phyloP scores from a whole-genome alignment of 2,113 vertebrate genomes.

The Osmerus eperlanus region DNA sequence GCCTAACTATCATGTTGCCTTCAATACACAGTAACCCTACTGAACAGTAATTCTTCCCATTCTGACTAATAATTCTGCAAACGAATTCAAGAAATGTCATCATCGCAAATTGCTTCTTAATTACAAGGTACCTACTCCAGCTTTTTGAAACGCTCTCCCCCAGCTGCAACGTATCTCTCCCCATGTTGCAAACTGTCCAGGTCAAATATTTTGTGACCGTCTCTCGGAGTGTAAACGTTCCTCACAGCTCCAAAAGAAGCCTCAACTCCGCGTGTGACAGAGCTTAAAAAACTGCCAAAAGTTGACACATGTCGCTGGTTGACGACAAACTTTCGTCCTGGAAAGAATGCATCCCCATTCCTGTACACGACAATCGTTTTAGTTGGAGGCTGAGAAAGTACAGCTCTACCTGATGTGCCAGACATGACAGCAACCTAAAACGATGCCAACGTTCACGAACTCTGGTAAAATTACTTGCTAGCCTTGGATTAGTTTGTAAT shows the following conservation, averaged over 20 bases:
- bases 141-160: conserved; percentile 71
- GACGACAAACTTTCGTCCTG: conserved; percentile 67
- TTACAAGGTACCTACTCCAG: conserved; percentile 68
- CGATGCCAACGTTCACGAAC: not conserved
- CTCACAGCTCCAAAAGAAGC: conserved; percentile 72
- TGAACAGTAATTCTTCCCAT: not conserved
- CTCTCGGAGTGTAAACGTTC: conserved; percentile 66
- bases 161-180: conserved; percentile 71
- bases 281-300: conserved; percentile 71
- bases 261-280: conserved; percentile 56
- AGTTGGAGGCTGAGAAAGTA: conserved; percentile 49
- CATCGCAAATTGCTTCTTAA: not conserved
- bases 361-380: conserved; percentile 70
- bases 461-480: conserved; percentile 5
- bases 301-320: conserved; percentile 59
- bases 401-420: conserved; percentile 2
- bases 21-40: not conserved
- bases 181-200: conserved; percentile 63
- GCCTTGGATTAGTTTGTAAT: not conserved
- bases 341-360: conserved; percentile 74
- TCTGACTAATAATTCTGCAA: not conserved
- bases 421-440: conserved; percentile 27
- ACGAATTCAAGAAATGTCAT: not conserved
- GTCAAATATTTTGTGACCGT: conserved; percentile 55
- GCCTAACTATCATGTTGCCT: not conserved